These are phyloP conservation scores for Eremobia ochroleuca DNA, from an alignment of 2,888 invertebrate genomes.

Conservation along the genomic window DNA sequence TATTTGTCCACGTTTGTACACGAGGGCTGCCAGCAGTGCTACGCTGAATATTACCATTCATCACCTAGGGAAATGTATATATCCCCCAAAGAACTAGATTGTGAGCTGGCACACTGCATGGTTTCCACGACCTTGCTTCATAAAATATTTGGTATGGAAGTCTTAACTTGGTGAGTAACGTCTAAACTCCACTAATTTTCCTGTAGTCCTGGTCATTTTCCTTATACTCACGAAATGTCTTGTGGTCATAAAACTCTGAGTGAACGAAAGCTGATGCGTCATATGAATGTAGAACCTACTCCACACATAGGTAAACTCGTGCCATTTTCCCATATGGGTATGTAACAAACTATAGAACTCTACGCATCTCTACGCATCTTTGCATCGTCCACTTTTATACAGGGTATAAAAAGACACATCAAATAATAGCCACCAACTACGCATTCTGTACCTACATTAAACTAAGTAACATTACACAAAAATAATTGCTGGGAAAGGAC, in stretches of 20 bases:
- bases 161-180: not conserved
- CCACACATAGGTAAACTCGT: not conserved
- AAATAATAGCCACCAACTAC: no score
- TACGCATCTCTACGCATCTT: no score
- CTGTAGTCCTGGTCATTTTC: constrained; percentile 26
- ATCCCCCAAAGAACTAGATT: not conserved
- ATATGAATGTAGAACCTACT: not conserved
- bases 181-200: constrained; percentile 38
- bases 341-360: not conserved
- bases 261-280: not conserved
- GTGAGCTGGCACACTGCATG: not conserved
- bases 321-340: not conserved
- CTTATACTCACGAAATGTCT: no score
- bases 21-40: not conserved
- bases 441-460: no score
- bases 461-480: no score
- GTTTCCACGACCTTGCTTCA: not conserved
- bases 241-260: constrained; percentile 9
- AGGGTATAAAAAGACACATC: no score
- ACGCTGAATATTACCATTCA: not conserved
- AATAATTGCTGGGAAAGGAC: no score
- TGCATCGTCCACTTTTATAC: not conserved
- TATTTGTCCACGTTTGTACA: not conserved
- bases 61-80: not conserved
- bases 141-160: constrained; percentile 22